Base-by-base conservation (phyloP, 2,113 vertebrate genomes). In the Corythornis vintsioides region DNA sequence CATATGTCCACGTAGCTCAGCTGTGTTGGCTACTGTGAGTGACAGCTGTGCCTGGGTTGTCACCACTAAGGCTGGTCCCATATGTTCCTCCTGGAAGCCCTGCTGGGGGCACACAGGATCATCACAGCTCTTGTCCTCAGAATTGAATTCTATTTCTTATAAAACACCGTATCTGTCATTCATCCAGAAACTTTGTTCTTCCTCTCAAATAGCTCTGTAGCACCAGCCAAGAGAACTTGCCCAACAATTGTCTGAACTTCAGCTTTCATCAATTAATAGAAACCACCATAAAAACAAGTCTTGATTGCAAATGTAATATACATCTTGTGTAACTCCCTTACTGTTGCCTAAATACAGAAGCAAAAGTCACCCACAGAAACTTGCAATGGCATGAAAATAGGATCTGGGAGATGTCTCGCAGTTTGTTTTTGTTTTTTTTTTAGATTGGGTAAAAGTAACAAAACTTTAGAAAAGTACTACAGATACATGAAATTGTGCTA, bases 221-320 rank as follows among this genome's bases (percentile, higher is more conserved):
- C 43, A 76, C 7, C 1, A 1, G 18, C 48, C 42, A 29, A 52
- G 15, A 66, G 45, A 75, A 50, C 26, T 59, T 71, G 16, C 17
- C 21, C 13, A 56, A 28, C 0, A 2, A 52, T 4, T 1, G 1
- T 6, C 28, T 57, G 60, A 81, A 56, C 15, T 57, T 42, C 42
- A 47, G 42, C 25, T 59, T 88, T 60, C 40, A 43, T 26, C 11
- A 40, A 10, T 20, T 28, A 17, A 26, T 31, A 50, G 52, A 81
- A 91, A 42, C 8, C 25, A 16, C 26, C 1, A 0, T 38, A 52
- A 72, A 57, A 52, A 8, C 15, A 57, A 61, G 8, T n/a, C n/a
- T 67, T 29, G 48, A 57, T 7, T 7, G 28, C 65, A 48, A 25
- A 21, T 0, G 1, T 52, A 28, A 47, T 47, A 52, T 52, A 21